These are phyloP conservation scores for Caenorhabditis zanzibari DNA, from an alignment of 2,888 invertebrate species.

Conservation along the genomic window DNA sequence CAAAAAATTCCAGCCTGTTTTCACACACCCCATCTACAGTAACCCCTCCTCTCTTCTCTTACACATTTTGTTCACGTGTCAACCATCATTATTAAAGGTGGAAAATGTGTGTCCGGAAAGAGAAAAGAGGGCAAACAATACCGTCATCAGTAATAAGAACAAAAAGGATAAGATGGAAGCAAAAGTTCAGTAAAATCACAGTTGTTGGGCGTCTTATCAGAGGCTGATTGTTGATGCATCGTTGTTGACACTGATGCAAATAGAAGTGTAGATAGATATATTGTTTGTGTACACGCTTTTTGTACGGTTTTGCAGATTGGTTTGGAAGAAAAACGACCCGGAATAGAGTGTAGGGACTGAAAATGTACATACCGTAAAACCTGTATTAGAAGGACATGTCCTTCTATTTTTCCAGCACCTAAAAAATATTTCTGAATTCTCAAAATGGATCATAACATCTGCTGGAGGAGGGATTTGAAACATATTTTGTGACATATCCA, in stretches of 20 bases:
- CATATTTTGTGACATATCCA: too few species aligned
- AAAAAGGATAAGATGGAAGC: slow-evolving; percentile 15
- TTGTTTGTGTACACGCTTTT: background rate
- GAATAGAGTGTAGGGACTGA: slow-evolving; percentile 1
- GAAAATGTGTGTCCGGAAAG: slow-evolving; percentile 4
- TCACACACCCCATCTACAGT: slow-evolving; percentile 24
- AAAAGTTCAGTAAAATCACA: slow-evolving; percentile 47
- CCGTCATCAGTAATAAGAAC: slow-evolving; percentile 6
- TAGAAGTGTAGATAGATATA: slow-evolving; percentile 1
- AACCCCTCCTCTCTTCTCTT: too few species aligned
- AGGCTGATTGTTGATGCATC: slow-evolving; percentile 35
- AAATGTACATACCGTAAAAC: background rate
- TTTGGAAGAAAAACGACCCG: background rate
- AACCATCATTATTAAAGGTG: background rate
- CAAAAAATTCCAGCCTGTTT: slow-evolving; percentile 39
- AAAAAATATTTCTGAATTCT: too few species aligned
- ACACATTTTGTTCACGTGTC: slow-evolving; percentile 36
- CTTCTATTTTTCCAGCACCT: too few species aligned
- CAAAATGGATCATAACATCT: too few species aligned
- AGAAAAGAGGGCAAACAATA: slow-evolving; percentile 23
- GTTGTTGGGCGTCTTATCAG: slow-evolving; percentile 8
- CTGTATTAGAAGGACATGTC: too few species aligned
- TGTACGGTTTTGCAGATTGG: slow-evolving; percentile 4
- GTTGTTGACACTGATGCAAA: slow-evolving; percentile 14
- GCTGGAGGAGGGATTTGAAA: too few species aligned